Evolutionary conservation across 2,888 invertebrate species (phyloP).

Genomic region (Orthonychiurus folsomi): DNA sequence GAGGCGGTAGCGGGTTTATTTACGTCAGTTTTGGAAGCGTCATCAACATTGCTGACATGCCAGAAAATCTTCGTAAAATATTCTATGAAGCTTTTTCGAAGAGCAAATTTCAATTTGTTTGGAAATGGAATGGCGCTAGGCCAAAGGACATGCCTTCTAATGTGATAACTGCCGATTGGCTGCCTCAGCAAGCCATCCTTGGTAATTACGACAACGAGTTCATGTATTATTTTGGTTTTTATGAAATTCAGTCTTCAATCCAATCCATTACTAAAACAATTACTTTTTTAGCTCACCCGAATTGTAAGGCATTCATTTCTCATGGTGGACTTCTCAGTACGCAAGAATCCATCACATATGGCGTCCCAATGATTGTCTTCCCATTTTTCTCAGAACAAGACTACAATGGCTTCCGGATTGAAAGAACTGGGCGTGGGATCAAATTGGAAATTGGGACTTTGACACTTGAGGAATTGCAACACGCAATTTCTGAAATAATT

Average conservation of each 20-base stretch:
- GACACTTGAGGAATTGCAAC: slow-evolving; percentile 43
- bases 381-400: slow-evolving; percentile 51
- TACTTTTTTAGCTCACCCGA: slow-evolving; percentile 53
- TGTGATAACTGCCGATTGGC: slow-evolving; percentile 32
- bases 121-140: slow-evolving; percentile 37
- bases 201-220: slow-evolving; percentile 24
- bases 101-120: slow-evolving; percentile 28
- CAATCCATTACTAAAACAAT: neutral
- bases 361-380: slow-evolving; percentile 51
- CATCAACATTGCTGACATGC: slow-evolving; percentile 16
- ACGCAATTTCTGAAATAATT: slow-evolving; percentile 19
- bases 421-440: slow-evolving; percentile 49
- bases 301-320: slow-evolving; percentile 53
- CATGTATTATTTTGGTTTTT: slow-evolving; percentile 12
- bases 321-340: slow-evolving; percentile 60
- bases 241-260: slow-evolving; percentile 2
- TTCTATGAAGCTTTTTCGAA: slow-evolving; percentile 27
- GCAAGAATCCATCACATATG: slow-evolving; percentile 54
- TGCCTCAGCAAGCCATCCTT: slow-evolving; percentile 39
- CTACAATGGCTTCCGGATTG: slow-evolving; percentile 50
- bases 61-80: slow-evolving; percentile 20
- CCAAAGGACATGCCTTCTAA: slow-evolving; percentile 32
- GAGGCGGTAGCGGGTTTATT: slow-evolving; percentile 21
- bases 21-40: slow-evolving; percentile 30
- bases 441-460: slow-evolving; percentile 47